These are phyloP conservation scores for Anthopleura xanthogrammica DNA, from an alignment of 92 coral and sea anemone species.

Conservation along the genomic window DNA sequence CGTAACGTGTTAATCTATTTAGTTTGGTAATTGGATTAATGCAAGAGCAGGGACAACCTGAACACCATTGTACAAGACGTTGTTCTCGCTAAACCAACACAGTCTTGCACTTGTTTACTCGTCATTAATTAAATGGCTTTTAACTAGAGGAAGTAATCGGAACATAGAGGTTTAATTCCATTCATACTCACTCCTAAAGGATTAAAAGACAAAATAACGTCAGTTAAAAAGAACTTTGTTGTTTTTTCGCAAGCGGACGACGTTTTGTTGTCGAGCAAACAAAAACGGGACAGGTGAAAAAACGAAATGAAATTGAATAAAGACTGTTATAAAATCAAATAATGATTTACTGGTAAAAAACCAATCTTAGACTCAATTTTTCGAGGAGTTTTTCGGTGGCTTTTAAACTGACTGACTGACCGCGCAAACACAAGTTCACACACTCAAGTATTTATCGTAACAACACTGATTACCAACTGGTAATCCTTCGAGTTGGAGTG, in stretches of 20 bases:
- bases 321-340: not conserved
- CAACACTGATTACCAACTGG: not conserved
- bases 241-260: not conserved
- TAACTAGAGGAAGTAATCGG: slow-evolving; percentile 14
- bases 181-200: slow-evolving; percentile 16
- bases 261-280: slow-evolving; percentile 7
- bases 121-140: slow-evolving; percentile 24
- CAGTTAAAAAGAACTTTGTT: slow-evolving; percentile 19
- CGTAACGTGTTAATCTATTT: slow-evolving; percentile 27
- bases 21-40: slow-evolving; percentile 20
- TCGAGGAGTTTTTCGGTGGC: not conserved
- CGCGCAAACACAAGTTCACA: slow-evolving; percentile 8
- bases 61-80: slow-evolving; percentile 9
- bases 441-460: slow-evolving; percentile 4
- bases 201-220: slow-evolving; percentile 12
- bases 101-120: slow-evolving; percentile 2
- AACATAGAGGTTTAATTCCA: slow-evolving; percentile 9
- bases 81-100: slow-evolving; percentile 21
- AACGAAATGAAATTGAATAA: slow-evolving; percentile 6
- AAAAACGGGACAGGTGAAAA: slow-evolving; percentile 24
- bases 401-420: not conserved
- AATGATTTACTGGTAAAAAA: not conserved
- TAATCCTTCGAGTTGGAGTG: slow-evolving; percentile 1
- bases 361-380: not conserved
- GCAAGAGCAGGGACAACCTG: not conserved